Evolutionary conservation across 2,113 vertebrate genomes (phyloP).

Genomic region (Baryphthengus martii): DNA sequence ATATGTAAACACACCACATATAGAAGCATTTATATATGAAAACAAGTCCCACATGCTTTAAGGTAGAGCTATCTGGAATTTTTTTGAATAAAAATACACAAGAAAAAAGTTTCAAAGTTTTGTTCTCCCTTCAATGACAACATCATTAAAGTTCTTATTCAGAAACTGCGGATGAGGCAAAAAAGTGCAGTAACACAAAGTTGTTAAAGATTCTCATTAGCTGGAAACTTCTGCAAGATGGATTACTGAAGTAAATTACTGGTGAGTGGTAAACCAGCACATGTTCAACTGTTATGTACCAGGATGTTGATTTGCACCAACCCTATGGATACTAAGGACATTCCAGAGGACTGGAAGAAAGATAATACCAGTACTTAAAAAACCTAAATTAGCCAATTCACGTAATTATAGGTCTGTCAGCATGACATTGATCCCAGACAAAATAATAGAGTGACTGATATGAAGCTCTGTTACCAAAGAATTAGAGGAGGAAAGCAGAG

Average conservation of each 20-base stretch:
- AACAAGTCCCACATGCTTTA: background rate
- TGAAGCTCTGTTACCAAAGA: background rate
- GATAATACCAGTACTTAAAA: background rate
- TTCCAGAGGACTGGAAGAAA: slow-evolving; percentile 13
- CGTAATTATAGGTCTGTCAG: slow-evolving; percentile 32
- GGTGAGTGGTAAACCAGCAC: background rate
- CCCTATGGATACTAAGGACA: background rate
- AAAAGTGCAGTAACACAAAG: background rate
- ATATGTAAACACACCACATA: background rate
- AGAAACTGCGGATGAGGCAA: background rate
- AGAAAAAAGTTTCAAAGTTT: background rate
- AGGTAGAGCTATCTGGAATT: background rate
- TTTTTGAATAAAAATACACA: background rate
- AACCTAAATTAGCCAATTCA: background rate
- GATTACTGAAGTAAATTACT: background rate
- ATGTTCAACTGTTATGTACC: background rate
- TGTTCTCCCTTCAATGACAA: background rate
- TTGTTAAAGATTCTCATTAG: background rate
- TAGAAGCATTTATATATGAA: background rate
- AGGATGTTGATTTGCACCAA: background rate
- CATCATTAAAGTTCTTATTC: background rate
- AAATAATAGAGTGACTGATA: slow-evolving; percentile 26
- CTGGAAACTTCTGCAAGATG: background rate
- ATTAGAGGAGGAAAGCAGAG: slow-evolving; percentile 5
- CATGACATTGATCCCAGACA: background rate